Base-by-base conservation (phyloP, 2,113 vertebrate species). In the Scophthalmus maximus region DNA sequence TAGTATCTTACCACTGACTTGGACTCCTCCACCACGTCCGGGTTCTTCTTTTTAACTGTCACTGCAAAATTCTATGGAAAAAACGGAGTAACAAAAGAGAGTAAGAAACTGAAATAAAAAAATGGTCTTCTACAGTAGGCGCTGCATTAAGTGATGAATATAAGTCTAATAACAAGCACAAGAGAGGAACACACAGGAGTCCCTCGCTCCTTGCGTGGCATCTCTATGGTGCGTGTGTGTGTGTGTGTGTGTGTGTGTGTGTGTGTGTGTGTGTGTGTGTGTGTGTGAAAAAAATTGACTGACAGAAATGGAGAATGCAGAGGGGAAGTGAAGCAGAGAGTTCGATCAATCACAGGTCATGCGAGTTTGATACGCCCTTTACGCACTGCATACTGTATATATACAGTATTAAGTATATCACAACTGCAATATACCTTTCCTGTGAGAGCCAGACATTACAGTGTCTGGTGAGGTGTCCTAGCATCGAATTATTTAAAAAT, bases 331-430 rank as follows among this genome's bases (percentile, higher is more conserved):
- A 57, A n/a, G 6, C 50, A 71, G 27, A 17, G 34, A 63, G 59
- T 73, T 59, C 27, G 60, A 72, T 86, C 78, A 77, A 73, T 77
- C 52, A n/a, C 20, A 47, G 70, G 32, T 81, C 30, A 65, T 20
- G 58, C 14, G 23, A 52, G 38, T n/a, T 50, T 30, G 2, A 51
- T 7, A 64, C 1, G 3, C 26, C 29, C 27, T 51, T 15, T 23
- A 9, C 20, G 8, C 52, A 27, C n/a, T 17, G 4, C 7, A 3
- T 15, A 61, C 22, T 27, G 3, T 10, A 15, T 11, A 9, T 18
- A 17, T 4, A 29, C 4, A 32, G 5, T 20, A 3, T 69, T 32
- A 12, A 59, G 15, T 15, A n/a, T 2, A 22, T 50, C 29, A 51
- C 17, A 27, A 22, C 7, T 49, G 1, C 3, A 27, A 12, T 60